Conservation (phyloP, 2,888 invertebrate genomes). For the Pteria penguin region DNA sequence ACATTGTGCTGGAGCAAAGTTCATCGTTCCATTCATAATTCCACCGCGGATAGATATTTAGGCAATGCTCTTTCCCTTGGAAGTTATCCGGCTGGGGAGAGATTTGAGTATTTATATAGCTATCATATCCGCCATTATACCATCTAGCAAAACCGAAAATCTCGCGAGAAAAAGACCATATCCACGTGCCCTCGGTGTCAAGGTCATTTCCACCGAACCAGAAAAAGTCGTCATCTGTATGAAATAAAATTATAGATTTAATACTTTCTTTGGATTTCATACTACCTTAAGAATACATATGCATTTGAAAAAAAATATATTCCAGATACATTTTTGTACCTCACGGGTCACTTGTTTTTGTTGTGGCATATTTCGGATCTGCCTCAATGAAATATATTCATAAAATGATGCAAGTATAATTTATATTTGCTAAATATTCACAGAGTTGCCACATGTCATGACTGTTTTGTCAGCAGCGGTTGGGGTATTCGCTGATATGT, state of each 20-base stretch:
- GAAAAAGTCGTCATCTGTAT: not conserved
- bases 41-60: not conserved
- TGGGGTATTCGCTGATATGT: too few species aligned
- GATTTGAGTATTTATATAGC: not conserved
- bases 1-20: not conserved
- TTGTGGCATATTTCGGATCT: too few species aligned
- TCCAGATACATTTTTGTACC: too few species aligned
- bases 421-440: too few species aligned
- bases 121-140: not conserved
- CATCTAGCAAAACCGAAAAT: not conserved
- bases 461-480: too few species aligned
- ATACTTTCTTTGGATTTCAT: not conserved
- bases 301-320: not conserved
- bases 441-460: too few species aligned
- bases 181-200: not conserved
- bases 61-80: not conserved
- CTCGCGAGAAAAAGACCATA: not conserved
- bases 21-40: not conserved
- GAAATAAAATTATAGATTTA: too few species aligned
- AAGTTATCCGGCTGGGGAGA: not conserved
- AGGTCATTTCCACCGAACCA: not conserved
- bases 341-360: too few species aligned
- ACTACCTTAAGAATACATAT: not conserved
- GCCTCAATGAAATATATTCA: too few species aligned
- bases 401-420: too few species aligned